Evolutionary conservation across 2,797 vertebrate species (phyloP).

Genomic region (Anabacerthia variegaticeps): DNA sequence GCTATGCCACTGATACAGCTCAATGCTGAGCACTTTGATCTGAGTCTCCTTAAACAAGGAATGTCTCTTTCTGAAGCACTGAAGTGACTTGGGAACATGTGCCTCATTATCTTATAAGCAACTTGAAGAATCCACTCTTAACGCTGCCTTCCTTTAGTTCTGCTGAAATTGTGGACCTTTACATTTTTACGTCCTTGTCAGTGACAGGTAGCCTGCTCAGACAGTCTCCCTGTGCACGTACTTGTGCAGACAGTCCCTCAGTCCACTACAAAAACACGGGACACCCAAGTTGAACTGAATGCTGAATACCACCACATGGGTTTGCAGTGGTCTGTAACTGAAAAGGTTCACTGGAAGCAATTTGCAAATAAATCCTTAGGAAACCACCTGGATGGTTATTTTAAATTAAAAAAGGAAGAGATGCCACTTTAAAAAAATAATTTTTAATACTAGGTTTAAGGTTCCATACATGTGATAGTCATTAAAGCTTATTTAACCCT

Average conservation of each 20-base stretch:
- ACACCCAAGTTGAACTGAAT: conserved; percentile 81
- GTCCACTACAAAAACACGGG: conserved; percentile 68
- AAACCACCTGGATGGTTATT: conserved; percentile 84
- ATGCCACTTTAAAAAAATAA: conserved; percentile 79
- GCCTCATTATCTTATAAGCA: neutral
- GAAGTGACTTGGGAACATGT: neutral
- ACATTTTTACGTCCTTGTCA: neutral
- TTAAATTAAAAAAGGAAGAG: conserved; percentile 83
- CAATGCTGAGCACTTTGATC: neutral
- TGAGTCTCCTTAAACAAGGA: neutral
- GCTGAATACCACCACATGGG: conserved; percentile 77
- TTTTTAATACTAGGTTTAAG: conserved; percentile 82
- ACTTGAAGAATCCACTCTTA: neutral
- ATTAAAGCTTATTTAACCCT: conserved; percentile 85
- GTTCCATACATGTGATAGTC: conserved; percentile 83
- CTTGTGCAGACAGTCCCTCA: conserved; percentile 25
- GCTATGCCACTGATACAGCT: neutral
- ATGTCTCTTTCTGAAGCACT: neutral
- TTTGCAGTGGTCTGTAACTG: conserved; percentile 81
- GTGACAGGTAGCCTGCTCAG: neutral
- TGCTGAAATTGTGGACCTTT: neutral
- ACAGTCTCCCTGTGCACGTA: neutral
- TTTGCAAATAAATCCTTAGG: conserved; percentile 81
- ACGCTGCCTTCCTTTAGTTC: neutral
- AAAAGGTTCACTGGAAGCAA: conserved; percentile 83